Conservation (phyloP, 2,888 invertebrate genomes). For the Polydesmus complanatus region DNA sequence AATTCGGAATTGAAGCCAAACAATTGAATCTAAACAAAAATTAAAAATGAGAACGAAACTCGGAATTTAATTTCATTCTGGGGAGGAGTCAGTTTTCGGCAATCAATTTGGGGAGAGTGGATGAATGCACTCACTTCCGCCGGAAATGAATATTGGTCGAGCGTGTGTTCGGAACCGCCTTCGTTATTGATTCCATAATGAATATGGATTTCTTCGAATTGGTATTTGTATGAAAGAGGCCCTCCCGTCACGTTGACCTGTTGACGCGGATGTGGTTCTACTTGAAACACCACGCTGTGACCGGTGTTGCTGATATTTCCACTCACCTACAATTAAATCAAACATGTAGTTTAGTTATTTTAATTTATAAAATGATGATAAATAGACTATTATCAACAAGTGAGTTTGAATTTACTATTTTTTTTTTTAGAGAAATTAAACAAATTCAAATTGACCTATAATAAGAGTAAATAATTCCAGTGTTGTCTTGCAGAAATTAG, state of each 20-base stretch:
- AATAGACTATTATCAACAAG: too few relatives aligned
- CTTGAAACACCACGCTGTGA: slow-evolving; percentile 82
- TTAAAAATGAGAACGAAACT: neutral
- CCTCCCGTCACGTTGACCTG: slow-evolving; percentile 91
- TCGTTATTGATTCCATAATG: slow-evolving; percentile 79
- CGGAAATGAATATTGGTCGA: slow-evolving; percentile 90
- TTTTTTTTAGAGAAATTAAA: too few relatives aligned
- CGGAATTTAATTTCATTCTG: neutral
- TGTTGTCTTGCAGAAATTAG: too few relatives aligned
- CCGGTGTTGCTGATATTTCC: slow-evolving; percentile 85
- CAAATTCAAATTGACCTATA: too few relatives aligned
- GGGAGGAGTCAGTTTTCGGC: neutral
- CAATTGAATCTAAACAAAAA: slow-evolving; percentile 69
- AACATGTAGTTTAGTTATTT: too few relatives aligned
- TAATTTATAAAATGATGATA: too few relatives aligned
- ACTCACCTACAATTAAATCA: slow-evolving; percentile 72
- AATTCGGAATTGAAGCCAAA: slow-evolving; percentile 96
- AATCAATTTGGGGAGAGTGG: too few relatives aligned
- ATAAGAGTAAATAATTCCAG: too few relatives aligned
- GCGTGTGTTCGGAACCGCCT: slow-evolving; percentile 90
- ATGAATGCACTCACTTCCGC: slow-evolving; percentile 93
- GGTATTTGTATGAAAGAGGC: slow-evolving; percentile 87
- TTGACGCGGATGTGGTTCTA: slow-evolving; percentile 68
- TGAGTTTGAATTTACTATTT: too few relatives aligned
- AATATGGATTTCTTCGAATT: slow-evolving; percentile 86